phyloP scores from a whole-genome alignment of 2,888 invertebrate genomes.

The Drosophila pseudotakahashii region DNA sequence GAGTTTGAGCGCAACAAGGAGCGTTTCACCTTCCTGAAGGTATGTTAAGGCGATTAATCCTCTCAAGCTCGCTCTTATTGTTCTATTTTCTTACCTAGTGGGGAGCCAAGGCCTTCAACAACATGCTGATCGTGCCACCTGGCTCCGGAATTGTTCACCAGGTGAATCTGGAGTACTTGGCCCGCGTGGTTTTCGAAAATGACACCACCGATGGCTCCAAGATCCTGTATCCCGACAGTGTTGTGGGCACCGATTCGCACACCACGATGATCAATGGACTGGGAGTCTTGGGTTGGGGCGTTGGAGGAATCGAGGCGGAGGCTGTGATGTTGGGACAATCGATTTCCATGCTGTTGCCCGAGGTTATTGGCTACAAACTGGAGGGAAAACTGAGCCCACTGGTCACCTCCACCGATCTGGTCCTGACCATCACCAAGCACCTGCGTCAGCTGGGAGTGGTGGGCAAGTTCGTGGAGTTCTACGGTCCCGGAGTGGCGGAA shows the following conservation, averaged over 20 bases:
- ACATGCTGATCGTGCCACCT: conserved; percentile 98
- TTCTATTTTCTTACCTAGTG: conserved; percentile 86
- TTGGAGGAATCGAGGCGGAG: conserved; percentile 98
- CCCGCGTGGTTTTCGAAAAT: conserved; percentile 94
- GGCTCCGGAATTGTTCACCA: conserved; percentile 99
- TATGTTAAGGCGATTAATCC: conserved; percentile 75
- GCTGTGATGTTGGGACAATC: conserved; percentile 99
- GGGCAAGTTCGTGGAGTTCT: conserved; percentile 99
- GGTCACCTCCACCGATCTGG: conserved; percentile 98
- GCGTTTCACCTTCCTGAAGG: conserved; percentile 97
- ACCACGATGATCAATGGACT: conserved; percentile 99
- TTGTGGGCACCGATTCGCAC: conserved; percentile 99
- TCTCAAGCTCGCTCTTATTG: background rate
- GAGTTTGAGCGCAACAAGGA: conserved; percentile 98
- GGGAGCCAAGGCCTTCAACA: conserved; percentile 97
- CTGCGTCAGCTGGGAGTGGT: conserved; percentile 97
- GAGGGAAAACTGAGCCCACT: conserved; percentile 91
- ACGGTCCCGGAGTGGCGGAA: conserved; percentile 95
- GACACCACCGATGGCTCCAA: conserved; percentile 82
- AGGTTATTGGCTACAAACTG: conserved; percentile 97
- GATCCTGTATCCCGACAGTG: conserved; percentile 93
- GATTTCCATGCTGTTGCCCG: conserved; percentile 97
- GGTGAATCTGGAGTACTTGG: conserved; percentile 98
- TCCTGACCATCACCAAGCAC: conserved; percentile 98
- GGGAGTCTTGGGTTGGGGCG: conserved; percentile 98